Percentiles rank a stretch among this genome's conserved stretches.
phyloP scores from a whole-genome alignment of 2,888 invertebrate species.

The Noctua janthina region DNA sequence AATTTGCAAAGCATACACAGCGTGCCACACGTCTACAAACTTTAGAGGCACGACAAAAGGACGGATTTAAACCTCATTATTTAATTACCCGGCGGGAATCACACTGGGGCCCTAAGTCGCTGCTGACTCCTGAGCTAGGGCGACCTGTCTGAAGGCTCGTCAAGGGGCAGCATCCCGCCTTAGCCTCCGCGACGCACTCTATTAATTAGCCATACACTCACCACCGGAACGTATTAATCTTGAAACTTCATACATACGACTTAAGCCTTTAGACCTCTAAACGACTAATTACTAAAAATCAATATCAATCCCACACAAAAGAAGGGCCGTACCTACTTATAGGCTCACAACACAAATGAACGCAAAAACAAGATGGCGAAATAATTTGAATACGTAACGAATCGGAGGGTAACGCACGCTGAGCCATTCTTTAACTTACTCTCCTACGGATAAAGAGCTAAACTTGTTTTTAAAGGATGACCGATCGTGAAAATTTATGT shows the following conservation, averaged over 20 bases:
- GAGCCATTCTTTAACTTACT: slow-evolving; percentile 89
- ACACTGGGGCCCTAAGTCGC: slow-evolving; percentile 80
- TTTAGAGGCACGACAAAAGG: slow-evolving; percentile 69
- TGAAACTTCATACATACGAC: slow-evolving; percentile 43
- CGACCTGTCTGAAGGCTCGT: slow-evolving; percentile 80
- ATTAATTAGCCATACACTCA: slow-evolving; percentile 83
- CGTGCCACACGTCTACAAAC: slow-evolving; percentile 61
- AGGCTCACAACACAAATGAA: slow-evolving; percentile 81
- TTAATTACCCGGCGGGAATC: slow-evolving; percentile 84
- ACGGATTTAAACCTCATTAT: slow-evolving; percentile 84
- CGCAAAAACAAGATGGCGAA: slow-evolving; percentile 87
- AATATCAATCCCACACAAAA: slow-evolving; percentile 75
- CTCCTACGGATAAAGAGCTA: slow-evolving; percentile 88
- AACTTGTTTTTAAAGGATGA: slow-evolving; percentile 91
- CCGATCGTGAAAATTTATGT: slow-evolving; percentile 90
- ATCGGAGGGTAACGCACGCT: slow-evolving; percentile 86
- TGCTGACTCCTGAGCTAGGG: slow-evolving; percentile 73
- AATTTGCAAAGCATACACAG: slow-evolving; percentile 52
- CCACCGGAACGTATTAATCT: slow-evolving; percentile 45
- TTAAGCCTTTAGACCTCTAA: slow-evolving; percentile 38
- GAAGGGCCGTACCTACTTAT: slow-evolving; percentile 76
- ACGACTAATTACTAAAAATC: slow-evolving; percentile 81
- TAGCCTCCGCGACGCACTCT: slow-evolving; percentile 77
- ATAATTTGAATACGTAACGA: slow-evolving; percentile 90
- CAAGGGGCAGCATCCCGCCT: slow-evolving; percentile 78